A percentile compares a stretch with the other conserved stretches of the same genome.
These are phyloP conservation scores for Cryptoprocta ferox DNA, from an alignment of 2,797 vertebrate species.

Conservation along the genomic window DNA sequence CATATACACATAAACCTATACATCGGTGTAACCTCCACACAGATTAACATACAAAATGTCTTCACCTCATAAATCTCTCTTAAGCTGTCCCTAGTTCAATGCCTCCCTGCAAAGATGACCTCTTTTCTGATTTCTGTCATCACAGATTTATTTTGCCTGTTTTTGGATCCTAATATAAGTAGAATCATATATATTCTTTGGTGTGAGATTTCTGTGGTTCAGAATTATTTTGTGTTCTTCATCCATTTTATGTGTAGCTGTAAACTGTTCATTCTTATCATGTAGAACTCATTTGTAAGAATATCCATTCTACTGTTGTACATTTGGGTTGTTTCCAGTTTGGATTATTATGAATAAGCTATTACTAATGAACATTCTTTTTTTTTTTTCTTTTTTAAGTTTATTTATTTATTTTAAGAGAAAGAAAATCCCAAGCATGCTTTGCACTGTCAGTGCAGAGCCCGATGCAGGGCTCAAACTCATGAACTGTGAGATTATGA, in stretches of 20 bases:
- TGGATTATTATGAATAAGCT: neutral
- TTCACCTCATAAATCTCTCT: neutral
- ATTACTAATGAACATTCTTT: neutral
- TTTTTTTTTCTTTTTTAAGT: too few relatives aligned
- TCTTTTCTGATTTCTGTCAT: neutral
- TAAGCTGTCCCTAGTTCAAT: neutral
- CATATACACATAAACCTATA: fast-evolving
- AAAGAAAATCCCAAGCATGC: too few relatives aligned
- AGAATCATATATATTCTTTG: neutral
- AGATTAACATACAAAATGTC: neutral
- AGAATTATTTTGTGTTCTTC: conserved; percentile 39
- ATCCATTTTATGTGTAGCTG: neutral
- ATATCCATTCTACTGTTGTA: neutral
- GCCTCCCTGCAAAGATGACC: neutral
- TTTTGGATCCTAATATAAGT: neutral
- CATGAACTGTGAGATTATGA: too few relatives aligned
- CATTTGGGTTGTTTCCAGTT: neutral
- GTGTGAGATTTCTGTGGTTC: neutral
- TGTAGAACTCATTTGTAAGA: neutral
- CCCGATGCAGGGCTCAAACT: too few relatives aligned
- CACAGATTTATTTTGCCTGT: neutral
- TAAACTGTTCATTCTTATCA: neutral
- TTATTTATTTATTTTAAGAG: too few relatives aligned
- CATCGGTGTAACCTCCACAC: neutral
- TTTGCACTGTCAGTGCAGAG: too few relatives aligned